These are phyloP conservation scores for Mesaphorura yosii DNA, from an alignment of 1,140 invertebrate species.

Conservation along the genomic window DNA sequence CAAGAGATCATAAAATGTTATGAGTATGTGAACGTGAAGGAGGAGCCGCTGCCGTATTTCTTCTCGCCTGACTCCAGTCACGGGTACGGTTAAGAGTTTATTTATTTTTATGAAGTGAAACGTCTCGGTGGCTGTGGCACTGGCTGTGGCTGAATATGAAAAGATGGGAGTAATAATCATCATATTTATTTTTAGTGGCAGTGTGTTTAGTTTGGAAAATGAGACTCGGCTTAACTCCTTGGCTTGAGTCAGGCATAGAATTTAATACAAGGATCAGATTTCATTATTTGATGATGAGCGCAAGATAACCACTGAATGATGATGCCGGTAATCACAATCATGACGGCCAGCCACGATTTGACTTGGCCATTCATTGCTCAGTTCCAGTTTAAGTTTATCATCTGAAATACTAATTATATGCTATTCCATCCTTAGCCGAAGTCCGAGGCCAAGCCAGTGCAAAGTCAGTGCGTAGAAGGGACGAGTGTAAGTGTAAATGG, in stretches of 20 bases:
- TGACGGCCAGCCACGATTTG: no score
- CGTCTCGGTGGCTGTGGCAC: background rate
- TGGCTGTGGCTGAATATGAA: no score
- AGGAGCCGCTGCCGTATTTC: background rate
- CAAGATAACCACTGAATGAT: no score
- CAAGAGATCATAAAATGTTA: background rate
- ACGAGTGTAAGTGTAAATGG: conserved; percentile 5
- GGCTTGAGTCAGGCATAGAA: no score
- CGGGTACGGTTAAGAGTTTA: background rate
- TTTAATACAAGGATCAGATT: no score
- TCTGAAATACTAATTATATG: background rate
- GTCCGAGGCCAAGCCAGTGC: background rate
- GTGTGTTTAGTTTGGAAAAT: no score
- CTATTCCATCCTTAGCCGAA: background rate
- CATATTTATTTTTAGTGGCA: no score
- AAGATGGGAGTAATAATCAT: no score
- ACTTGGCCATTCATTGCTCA: background rate
- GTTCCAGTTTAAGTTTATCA: background rate
- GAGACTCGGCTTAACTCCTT: no score
- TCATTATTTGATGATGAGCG: no score
- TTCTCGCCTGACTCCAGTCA: background rate
- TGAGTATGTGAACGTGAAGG: background rate
- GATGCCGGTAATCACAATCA: no score
- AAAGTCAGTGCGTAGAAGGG: background rate
- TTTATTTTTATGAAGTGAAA: background rate